Evolutionary conservation across 2,113 vertebrate species (phyloP).

Genomic region (Myiagra hebetior): DNA sequence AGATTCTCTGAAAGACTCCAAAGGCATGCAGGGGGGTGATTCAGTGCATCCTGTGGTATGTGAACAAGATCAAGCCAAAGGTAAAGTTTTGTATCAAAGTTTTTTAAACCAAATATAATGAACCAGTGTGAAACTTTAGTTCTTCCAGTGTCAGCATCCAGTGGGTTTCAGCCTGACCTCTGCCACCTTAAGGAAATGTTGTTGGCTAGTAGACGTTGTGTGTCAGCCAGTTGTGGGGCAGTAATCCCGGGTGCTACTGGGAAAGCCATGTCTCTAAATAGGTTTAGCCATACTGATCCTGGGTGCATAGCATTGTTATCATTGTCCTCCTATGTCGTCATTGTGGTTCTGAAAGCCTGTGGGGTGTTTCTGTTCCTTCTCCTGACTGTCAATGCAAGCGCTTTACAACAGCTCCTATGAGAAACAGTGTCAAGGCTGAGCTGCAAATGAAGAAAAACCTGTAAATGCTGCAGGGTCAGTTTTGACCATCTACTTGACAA

Average conservation of each 20-base stretch:
- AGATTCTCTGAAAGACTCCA: slow-evolving; percentile 60
- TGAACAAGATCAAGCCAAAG: slow-evolving; percentile 58
- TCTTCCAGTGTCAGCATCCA: background rate
- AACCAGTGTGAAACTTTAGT: background rate
- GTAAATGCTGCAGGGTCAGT: background rate
- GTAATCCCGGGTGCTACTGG: background rate
- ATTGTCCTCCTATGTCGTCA: background rate
- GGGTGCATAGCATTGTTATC: background rate
- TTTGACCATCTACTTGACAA: background rate
- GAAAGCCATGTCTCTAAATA: background rate
- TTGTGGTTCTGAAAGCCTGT: background rate
- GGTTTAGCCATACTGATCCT: background rate
- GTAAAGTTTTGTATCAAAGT: slow-evolving; percentile 33
- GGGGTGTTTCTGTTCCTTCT: background rate
- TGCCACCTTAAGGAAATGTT: background rate
- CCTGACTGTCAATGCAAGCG: accelerated
- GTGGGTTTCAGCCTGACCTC: background rate
- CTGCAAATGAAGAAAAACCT: background rate
- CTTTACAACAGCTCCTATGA: background rate
- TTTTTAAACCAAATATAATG: background rate
- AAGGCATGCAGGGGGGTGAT: background rate
- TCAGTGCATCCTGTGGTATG: background rate
- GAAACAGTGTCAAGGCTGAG: background rate
- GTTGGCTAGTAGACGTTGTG: background rate
- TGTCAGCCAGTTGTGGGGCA: background rate